These are phyloP conservation scores for Leptopilina drosophilae DNA, from an alignment of 2,888 invertebrate species.

Conservation along the genomic window DNA sequence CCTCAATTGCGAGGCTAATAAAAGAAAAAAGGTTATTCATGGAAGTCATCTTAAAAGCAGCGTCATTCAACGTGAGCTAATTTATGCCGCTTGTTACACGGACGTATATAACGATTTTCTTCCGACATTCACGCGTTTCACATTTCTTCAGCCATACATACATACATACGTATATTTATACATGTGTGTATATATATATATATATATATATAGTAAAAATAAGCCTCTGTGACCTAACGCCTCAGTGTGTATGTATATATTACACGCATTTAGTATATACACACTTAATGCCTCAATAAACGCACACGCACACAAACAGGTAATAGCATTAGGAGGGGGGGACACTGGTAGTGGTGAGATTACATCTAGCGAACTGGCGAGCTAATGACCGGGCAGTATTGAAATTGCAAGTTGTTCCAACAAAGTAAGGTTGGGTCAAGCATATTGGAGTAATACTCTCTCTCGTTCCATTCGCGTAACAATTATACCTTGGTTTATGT, in stretches of 20 bases:
- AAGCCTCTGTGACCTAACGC: slow-evolving; percentile 35
- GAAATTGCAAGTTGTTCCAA: slow-evolving; percentile 65
- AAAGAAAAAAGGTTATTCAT: not conserved
- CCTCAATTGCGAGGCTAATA: slow-evolving; percentile 7
- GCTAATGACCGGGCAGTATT: slow-evolving; percentile 65
- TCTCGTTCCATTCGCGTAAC: slow-evolving; percentile 56
- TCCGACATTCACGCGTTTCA: slow-evolving; percentile 41
- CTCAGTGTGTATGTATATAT: not conserved
- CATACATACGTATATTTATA: too few relatives aligned
- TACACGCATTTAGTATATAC: slow-evolving; percentile 20
- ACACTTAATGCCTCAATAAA: not conserved
- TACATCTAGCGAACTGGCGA: slow-evolving; percentile 63
- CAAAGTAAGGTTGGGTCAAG: slow-evolving; percentile 59
- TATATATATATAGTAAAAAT: slow-evolving; percentile 6
- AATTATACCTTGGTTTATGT: slow-evolving; percentile 53
- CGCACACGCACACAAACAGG: slow-evolving; percentile 13
- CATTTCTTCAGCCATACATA: slow-evolving; percentile 22
- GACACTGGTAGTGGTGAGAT: slow-evolving; percentile 52
- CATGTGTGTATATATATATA: too few relatives aligned
- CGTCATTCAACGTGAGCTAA: slow-evolving; percentile 34
- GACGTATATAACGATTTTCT: slow-evolving; percentile 38
- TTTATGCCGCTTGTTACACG: slow-evolving; percentile 42
- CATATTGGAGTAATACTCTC: slow-evolving; percentile 62
- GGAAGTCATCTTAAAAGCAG: slow-evolving; percentile 27
- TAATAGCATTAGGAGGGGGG: not conserved